Evolutionary conservation across 2,113 vertebrate species (phyloP).

Genomic region (Nanorana parkeri): DNA sequence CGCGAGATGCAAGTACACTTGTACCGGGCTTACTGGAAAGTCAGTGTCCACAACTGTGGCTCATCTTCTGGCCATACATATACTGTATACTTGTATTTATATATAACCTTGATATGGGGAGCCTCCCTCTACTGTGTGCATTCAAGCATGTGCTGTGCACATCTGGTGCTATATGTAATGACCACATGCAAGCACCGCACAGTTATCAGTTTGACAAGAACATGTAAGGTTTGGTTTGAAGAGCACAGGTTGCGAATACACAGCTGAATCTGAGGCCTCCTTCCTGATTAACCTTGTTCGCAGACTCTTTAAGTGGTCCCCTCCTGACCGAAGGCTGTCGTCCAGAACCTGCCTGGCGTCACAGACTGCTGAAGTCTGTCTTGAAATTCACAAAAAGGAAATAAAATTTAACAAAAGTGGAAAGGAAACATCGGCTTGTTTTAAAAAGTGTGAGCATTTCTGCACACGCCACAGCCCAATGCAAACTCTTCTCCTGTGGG

Average conservation of each 20-base stretch:
- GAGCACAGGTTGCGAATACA: conserved; percentile 80
- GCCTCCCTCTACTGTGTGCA: conserved; percentile 73
- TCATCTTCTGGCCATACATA: conserved; percentile 31
- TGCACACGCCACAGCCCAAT: conserved; percentile 96
- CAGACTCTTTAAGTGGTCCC: conserved; percentile 79
- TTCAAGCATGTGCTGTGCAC: conserved; percentile 81
- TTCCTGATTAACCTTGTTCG: conserved; percentile 75
- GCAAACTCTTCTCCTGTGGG: conserved; percentile 98
- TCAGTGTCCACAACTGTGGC: conserved; percentile 89
- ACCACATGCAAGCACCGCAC: conserved; percentile 99
- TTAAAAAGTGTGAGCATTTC: conserved; percentile 99
- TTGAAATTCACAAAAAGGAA: conserved; percentile 40
- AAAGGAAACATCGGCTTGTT: conserved; percentile 68
- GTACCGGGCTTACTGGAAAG: conserved; percentile 95
- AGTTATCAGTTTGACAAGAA: conserved; percentile 77
- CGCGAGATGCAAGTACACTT: conserved; percentile 90
- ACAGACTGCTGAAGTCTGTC: conserved; percentile 45
- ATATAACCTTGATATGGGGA: conserved; percentile 78
- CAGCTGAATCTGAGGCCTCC: conserved; percentile 76
- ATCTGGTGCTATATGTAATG: conserved; percentile 86
- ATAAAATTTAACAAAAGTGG: conserved; percentile 9
- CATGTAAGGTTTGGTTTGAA: conserved; percentile 62
- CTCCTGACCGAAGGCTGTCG: conserved; percentile 72
- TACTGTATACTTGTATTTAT: conserved; percentile 57
- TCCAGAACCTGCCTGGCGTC: conserved; percentile 66